A percentile compares a stretch with the other conserved stretches of the same genome.
Evolutionary conservation across 2,113 vertebrate species (phyloP).

Genomic region (Myiagra hebetior): DNA sequence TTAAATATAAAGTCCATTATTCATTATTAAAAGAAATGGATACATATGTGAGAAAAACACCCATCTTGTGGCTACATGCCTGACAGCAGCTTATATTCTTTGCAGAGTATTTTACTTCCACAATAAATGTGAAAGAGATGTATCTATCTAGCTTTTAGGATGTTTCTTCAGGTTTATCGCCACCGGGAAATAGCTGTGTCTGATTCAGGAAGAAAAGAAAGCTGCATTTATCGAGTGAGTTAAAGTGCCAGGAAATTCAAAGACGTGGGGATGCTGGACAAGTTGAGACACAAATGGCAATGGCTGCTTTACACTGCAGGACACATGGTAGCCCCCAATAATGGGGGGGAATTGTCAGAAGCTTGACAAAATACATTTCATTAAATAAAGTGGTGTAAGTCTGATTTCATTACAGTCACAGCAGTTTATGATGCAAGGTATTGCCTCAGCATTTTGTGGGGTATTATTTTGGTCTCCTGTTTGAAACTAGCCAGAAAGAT

Average conservation of each 20-base stretch:
- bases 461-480: not conserved
- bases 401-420: not conserved
- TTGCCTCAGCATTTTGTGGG: not conserved
- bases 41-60: constrained; percentile 43
- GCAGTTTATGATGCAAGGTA: not conserved
- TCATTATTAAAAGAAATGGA: constrained; percentile 66
- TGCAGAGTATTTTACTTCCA: constrained; percentile 11
- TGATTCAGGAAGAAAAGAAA: constrained; percentile 19
- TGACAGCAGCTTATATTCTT: constrained; percentile 41
- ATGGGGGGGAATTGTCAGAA: not conserved
- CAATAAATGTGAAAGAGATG: constrained; percentile 27
- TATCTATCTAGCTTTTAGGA: constrained; percentile 32
- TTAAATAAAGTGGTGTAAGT: not conserved
- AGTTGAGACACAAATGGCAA: not conserved
- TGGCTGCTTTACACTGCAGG: not conserved
- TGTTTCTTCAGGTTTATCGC: constrained; percentile 30
- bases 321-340: not conserved
- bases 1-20: constrained; percentile 64
- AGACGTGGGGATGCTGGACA: not conserved
- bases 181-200: not conserved
- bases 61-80: not conserved
- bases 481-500: not conserved
- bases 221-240: not conserved
- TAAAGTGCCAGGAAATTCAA: constrained; percentile 2
- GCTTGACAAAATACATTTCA: not conserved